Evolutionary conservation across 2,888 invertebrate genomes (phyloP).

Genomic region (Philonicus albiceps): DNA sequence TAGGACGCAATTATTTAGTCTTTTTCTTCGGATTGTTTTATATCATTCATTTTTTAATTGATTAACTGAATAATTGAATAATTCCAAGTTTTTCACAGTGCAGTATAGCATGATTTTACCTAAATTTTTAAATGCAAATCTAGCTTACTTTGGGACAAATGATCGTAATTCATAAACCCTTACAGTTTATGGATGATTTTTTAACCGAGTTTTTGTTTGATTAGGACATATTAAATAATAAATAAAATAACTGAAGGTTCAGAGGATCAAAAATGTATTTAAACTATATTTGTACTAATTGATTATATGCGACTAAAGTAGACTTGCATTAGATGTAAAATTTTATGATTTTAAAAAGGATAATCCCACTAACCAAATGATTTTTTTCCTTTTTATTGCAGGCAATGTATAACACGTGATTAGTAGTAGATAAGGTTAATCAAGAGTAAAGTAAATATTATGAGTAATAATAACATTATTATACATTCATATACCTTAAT

Average conservation of each 20-base stretch:
- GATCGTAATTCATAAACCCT: too few species aligned
- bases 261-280: not conserved
- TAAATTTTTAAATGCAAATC: too few species aligned
- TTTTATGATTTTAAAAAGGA: not conserved
- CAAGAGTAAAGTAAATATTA: constrained; percentile 3
- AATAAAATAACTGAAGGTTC: too few species aligned
- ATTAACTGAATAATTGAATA: too few species aligned
- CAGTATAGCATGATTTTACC: too few species aligned
- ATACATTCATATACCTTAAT: constrained; percentile 21
- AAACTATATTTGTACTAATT: too few species aligned
- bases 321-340: not conserved
- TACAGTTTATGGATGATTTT: too few species aligned
- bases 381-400: constrained; percentile 7
- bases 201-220: too few species aligned
- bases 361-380: not conserved
- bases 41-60: not conserved
- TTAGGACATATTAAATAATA: too few species aligned
- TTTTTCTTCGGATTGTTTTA: not conserved
- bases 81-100: too few species aligned
- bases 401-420: constrained; percentile 40
- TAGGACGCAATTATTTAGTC: not conserved
- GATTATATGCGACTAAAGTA: too few species aligned
- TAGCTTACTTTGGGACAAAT: too few species aligned
- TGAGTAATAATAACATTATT: constrained; percentile 3
- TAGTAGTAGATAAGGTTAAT: constrained; percentile 28